Evolutionary conservation across 2,888 invertebrate genomes (phyloP), one percentile per base, ranked within the genome.

Genomic region (Vesta saturnalis): DNA sequence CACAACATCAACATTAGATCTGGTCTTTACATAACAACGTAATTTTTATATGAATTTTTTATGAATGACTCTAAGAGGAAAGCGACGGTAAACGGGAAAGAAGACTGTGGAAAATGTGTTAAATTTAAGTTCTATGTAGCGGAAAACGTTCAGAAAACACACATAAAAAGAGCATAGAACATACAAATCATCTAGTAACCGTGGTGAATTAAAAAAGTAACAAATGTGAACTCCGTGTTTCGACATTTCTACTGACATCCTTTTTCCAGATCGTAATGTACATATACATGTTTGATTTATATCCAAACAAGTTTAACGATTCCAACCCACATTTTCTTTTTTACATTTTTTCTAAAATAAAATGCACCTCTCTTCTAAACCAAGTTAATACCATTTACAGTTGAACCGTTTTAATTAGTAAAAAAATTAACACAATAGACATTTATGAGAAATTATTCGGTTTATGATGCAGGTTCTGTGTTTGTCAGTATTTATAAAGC

Each of bases 121-220:
- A 76, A 76, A 77, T 73, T 79, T 77, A 79, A 79, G 78, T 77
- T 78, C 77, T 75, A 75, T 76, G 77, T 72, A 78, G 77, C 77
- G 78, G 78, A 79, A 79, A 78, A 74, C 72, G 74, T 73, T 76
- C 76, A 71, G 73, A 74, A 19, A 74, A 77, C n/a, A 77, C 73
- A 73, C 72, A 78, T 75, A 78, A 79, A 79, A 78, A 78, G 78
- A 76, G 73, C 76, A 74, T 73, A 72, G 73, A 74, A 76, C 78
- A 74, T 77, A 79, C 78, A 79, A 79, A 79, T 79, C 79, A 79
- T 79, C 77, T 73, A 73, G 73, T 74, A 78, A 75, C 72, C 76
- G 63, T 74, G 64, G 73, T 67, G 77, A 77, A 77, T 77, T 77
- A 78, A 78, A 78, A 71, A 78, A 75, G 76, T 78, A 78, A 79